These are phyloP conservation scores for Leptoteleia sp. DNA, from an alignment of 1,140 invertebrate species.

Conservation along the genomic window DNA sequence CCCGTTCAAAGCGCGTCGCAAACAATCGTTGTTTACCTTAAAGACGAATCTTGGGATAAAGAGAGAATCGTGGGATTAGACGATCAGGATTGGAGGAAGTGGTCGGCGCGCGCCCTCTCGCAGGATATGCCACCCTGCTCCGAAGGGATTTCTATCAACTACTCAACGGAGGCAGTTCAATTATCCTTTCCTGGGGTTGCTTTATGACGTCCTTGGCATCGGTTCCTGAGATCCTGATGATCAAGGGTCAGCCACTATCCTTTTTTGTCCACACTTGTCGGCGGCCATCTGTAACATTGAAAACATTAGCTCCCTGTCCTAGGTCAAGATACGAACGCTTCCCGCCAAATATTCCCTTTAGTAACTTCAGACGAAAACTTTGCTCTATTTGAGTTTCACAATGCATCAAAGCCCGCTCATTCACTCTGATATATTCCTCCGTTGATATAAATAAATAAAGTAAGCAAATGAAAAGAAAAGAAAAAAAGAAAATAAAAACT, in stretches of 20 bases:
- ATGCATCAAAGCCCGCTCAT: too few species aligned
- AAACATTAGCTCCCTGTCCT: constrained; percentile 26
- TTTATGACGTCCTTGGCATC: constrained; percentile 55
- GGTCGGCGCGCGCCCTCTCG: constrained; percentile 29
- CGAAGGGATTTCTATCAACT: constrained; percentile 70
- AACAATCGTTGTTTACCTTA: constrained; percentile 65
- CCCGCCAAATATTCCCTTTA: background rate
- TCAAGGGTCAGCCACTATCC: constrained; percentile 78
- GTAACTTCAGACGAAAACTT: background rate
- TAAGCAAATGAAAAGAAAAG: too few species aligned
- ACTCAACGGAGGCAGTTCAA: constrained; percentile 54
- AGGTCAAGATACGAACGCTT: constrained; percentile 46
- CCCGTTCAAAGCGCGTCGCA: constrained; percentile 16
- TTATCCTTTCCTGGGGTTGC: constrained; percentile 60
- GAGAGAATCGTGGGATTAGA: constrained; percentile 73
- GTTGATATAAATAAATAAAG: too few species aligned
- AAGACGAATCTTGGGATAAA: constrained; percentile 76
- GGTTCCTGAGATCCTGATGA: constrained; percentile 75
- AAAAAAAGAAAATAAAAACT: too few species aligned
- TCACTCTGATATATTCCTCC: too few species aligned
- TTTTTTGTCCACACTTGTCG: constrained; percentile 74
- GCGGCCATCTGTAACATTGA: constrained; percentile 22
- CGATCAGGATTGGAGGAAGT: constrained; percentile 68
- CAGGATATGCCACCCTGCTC: constrained; percentile 72
- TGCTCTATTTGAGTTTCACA: too few species aligned